Evolutionary conservation across 2,888 invertebrate genomes (phyloP).

Genomic region (Steromphala cineraria): DNA sequence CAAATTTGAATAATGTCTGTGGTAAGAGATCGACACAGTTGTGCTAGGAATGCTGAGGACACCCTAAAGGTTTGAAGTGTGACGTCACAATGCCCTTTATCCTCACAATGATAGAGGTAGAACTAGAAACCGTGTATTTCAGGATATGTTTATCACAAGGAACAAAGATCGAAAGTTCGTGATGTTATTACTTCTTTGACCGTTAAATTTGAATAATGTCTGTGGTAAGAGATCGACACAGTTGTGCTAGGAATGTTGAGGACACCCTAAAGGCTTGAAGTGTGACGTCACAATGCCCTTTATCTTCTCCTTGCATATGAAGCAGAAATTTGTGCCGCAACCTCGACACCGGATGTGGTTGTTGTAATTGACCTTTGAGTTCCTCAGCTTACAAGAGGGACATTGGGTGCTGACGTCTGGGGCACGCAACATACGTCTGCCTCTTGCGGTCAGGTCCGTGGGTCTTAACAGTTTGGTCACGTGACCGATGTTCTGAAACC

Average conservation of each 20-base stretch:
- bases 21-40: too few species aligned
- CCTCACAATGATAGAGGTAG: too few species aligned
- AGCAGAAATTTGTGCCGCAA: slow-evolving; percentile 59
- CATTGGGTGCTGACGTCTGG: slow-evolving; percentile 36
- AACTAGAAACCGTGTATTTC: too few species aligned
- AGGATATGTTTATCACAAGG: too few species aligned
- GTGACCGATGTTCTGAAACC: too few species aligned
- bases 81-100: slow-evolving; percentile 52
- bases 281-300: slow-evolving; percentile 53
- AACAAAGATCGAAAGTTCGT: too few species aligned
- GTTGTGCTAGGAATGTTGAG: slow-evolving; percentile 48
- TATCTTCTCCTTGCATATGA: slow-evolving; percentile 52
- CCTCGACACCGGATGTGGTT: slow-evolving; percentile 66
- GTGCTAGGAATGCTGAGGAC: slow-evolving; percentile 52
- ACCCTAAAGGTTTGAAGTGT: slow-evolving; percentile 48
- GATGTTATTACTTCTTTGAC: too few species aligned
- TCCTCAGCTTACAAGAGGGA: slow-evolving; percentile 54
- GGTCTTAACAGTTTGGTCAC: too few species aligned
- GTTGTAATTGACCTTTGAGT: slow-evolving; percentile 48
- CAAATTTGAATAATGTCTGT: too few species aligned
- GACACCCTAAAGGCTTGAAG: slow-evolving; percentile 44
- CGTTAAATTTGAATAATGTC: too few species aligned
- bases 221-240: too few species aligned
- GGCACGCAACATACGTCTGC: neutral
- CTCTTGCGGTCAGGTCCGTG: too few species aligned